phyloP scores from a whole-genome alignment of 2,888 invertebrate genomes.

The Mechanitis messenoides region DNA sequence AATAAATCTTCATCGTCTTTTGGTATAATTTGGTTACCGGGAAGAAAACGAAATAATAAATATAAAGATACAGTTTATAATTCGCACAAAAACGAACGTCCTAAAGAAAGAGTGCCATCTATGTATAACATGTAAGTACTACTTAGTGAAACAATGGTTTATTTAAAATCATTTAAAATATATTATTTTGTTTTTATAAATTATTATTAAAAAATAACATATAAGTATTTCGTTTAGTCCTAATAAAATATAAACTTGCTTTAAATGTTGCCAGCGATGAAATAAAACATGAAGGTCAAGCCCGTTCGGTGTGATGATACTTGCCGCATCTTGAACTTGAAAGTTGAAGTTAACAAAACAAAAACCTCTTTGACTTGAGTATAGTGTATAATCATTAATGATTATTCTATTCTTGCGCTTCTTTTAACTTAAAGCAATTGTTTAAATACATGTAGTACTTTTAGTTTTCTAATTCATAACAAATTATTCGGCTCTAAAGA shows the following conservation, averaged over 20 bases:
- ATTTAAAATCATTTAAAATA: not conserved
- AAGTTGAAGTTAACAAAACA: slow-evolving; percentile 11
- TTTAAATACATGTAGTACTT: not conserved
- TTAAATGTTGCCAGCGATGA: slow-evolving; percentile 4
- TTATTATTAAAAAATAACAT: too few species aligned
- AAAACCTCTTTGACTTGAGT: not conserved
- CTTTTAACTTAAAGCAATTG: not conserved
- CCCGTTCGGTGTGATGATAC: not conserved
- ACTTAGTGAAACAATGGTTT: not conserved
- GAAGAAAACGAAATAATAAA: slow-evolving; percentile 52
- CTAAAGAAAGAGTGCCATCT: slow-evolving; percentile 53
- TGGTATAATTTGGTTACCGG: slow-evolving; percentile 65
- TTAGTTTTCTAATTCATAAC: not conserved
- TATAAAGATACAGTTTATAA: slow-evolving; percentile 52
- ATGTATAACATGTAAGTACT: slow-evolving; percentile 62
- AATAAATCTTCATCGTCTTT: slow-evolving; percentile 49
- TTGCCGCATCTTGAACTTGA: slow-evolving; percentile 16
- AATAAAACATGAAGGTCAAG: slow-evolving; percentile 17
- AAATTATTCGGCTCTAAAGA: not conserved
- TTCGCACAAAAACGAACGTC: slow-evolving; percentile 45
- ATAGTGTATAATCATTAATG: too few species aligned
- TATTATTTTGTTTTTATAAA: not conserved
- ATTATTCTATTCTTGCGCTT: too few species aligned
- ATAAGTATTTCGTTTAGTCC: slow-evolving; percentile 1
- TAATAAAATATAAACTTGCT: not conserved